Conservation (phyloP, 1,140 invertebrate genomes). For the Agraylea sexmaculata region DNA sequence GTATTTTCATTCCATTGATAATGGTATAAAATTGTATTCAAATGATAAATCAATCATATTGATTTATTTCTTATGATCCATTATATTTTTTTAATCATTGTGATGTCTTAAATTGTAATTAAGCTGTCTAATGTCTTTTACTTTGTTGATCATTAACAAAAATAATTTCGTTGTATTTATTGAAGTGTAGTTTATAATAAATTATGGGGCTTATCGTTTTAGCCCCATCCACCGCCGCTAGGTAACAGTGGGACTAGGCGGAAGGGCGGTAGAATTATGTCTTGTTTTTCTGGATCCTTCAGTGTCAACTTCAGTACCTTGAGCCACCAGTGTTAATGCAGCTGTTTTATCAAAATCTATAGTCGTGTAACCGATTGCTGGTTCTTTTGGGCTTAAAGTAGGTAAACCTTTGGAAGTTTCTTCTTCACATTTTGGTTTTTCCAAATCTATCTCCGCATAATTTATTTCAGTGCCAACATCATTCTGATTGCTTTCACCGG, state of each 20-base stretch:
- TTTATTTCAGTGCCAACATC: constrained; percentile 16
- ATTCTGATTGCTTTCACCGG: constrained; percentile 27
- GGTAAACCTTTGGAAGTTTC: constrained; percentile 18
- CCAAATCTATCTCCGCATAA: constrained; percentile 23
- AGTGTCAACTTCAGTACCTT: constrained; percentile 27
- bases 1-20: too few species aligned
- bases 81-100: too few species aligned
- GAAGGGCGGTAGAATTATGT: constrained; percentile 28
- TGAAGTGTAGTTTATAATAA: too few species aligned
- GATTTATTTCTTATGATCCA: too few species aligned
- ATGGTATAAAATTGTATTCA: too few species aligned
- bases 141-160: too few species aligned
- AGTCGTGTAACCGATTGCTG: constrained; percentile 68
- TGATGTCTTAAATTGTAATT: too few species aligned
- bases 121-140: too few species aligned
- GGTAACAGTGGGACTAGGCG: constrained; percentile 16
- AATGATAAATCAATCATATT: too few species aligned
- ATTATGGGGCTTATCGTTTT: constrained; percentile 14
- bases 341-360: constrained; percentile 90
- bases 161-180: too few species aligned
- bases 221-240: constrained; percentile 18
- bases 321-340: constrained; percentile 54
- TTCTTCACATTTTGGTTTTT: constrained; percentile 23
- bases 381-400: constrained; percentile 43
- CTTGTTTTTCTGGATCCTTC: constrained; percentile 30